A percentile compares a stretch with the other conserved stretches of the same genome.
Conservation (phyloP, 2,888 invertebrate genomes). For the Lepidocyrtoides sp. region DNA sequence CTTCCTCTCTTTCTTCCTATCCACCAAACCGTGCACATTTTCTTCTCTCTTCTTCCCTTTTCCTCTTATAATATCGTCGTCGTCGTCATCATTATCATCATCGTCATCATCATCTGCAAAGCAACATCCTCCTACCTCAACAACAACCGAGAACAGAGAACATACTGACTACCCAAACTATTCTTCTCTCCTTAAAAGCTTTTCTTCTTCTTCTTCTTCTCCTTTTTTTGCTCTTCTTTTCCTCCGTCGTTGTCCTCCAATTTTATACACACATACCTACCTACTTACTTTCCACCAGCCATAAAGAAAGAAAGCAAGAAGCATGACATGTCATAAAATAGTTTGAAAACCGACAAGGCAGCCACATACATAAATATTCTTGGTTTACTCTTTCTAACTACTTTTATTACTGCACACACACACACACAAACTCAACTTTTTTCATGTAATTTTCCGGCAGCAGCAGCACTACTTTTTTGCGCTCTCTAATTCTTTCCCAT, state of each 20-base stretch:
- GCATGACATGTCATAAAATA: slow-evolving; percentile 70
- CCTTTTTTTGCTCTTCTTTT: background rate
- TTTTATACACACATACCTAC: background rate
- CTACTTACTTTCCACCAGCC: background rate
- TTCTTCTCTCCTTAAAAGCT: slow-evolving; percentile 22
- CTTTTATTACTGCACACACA: background rate
- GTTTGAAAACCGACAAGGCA: slow-evolving; percentile 37
- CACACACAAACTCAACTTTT: background rate
- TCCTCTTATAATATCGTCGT: background rate
- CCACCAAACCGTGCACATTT: background rate
- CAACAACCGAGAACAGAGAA: background rate
- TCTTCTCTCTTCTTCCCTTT: background rate
- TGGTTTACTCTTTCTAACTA: background rate
- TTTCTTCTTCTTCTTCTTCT: background rate
- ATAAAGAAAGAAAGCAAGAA: slow-evolving; percentile 10
- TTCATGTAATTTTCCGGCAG: background rate
- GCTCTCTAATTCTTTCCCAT: background rate
- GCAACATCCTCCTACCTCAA: slow-evolving; percentile 20
- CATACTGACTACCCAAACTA: too few species aligned
- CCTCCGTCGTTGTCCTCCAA: background rate
- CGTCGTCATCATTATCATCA: background rate
- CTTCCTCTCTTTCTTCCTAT: slow-evolving; percentile 2
- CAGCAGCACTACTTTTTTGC: background rate
- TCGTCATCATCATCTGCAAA: background rate
- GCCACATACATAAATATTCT: slow-evolving; percentile 11